These are phyloP conservation scores for Heterodera carotae DNA, from an alignment of 1,140 invertebrate genomes.

Conservation along the genomic window DNA sequence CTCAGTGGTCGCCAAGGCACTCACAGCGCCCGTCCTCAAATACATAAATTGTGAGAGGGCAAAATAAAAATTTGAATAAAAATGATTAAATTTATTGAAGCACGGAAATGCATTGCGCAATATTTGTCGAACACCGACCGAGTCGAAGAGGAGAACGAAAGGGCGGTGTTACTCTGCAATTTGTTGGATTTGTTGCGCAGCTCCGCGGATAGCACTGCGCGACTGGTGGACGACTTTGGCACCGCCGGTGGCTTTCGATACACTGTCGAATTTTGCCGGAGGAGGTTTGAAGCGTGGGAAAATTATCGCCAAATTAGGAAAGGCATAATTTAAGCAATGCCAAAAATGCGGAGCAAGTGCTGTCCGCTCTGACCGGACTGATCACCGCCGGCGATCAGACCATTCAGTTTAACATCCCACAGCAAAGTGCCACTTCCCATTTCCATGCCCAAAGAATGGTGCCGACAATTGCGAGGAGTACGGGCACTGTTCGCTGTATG, in stretches of 20 bases:
- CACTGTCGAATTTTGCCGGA: constrained; percentile 67
- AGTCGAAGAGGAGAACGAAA: constrained; percentile 78
- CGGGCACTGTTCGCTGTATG: constrained; percentile 50
- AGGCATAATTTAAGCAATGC: constrained; percentile 4
- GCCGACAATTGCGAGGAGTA: constrained; percentile 39
- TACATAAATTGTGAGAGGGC: constrained; percentile 88
- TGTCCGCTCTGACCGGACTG: constrained; percentile 49
- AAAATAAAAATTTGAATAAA: constrained; percentile 4
- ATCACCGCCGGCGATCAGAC: constrained; percentile 56
- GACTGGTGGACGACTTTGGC: constrained; percentile 90
- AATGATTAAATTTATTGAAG: constrained; percentile 70
- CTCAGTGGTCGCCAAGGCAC: constrained; percentile 87
- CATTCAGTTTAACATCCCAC: constrained; percentile 43
- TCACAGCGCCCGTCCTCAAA: constrained; percentile 85
- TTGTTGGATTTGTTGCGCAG: constrained; percentile 97
- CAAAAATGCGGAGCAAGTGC: constrained; percentile 48
- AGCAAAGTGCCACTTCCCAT: constrained; percentile 40
- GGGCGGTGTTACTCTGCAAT: constrained; percentile 96
- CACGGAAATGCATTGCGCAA: constrained; percentile 87
- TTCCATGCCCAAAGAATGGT: constrained; percentile 55
- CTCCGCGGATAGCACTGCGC: constrained; percentile 92
- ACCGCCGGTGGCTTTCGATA: constrained; percentile 90
- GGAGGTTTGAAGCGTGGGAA: not conserved
- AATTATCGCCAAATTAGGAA: not conserved
- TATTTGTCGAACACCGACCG: constrained; percentile 97